Base-by-base conservation (phyloP, 2,888 invertebrate genomes). In the Tetragnatha montana region DNA sequence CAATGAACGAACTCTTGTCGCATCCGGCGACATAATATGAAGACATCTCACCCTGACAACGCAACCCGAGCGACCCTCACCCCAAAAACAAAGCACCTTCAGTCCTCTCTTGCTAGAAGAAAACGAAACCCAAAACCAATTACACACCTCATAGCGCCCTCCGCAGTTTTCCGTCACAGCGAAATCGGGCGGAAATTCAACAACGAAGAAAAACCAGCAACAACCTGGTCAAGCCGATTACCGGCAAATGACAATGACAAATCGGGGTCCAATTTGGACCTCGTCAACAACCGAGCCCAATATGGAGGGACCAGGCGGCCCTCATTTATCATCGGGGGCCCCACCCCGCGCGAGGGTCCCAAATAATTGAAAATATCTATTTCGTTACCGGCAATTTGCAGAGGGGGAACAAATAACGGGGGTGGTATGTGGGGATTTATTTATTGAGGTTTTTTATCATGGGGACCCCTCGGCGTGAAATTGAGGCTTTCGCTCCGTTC, bases 311-410 rank as follows among this genome's bases (percentile, higher is more conserved):
- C 2, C 60, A 22, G 17, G 47, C 75, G 35, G 8, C 49, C 83
- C 49, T 22, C 83, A 49, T 14, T 60, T 51, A 35, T 35, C 74
- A 22, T 8, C 22, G 50, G 70, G 70, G 82, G 74, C 50, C 51
- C 21, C 21, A 8, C 4, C 19, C 17, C 17, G 19, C 70, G 19
- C 50, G 47, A 21, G n/a, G 14, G 47, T n/a, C 35, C 50, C 47
- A 60, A 79, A 88, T 82, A 88, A 88, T 88, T 88, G 82, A 88
- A 88, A 88, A 88, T 79, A 83, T 79, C 82, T 82, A 70, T 82
- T 79, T 47, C 70, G 88, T 78, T 82, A 71, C 82, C 78, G 51
- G 70, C 82, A 82, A 88, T 79, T 88, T 83, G n/a, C 73, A 73
- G 51, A 47, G 51, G n/a, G 47, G 47, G 75, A 19, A 71, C 50